These are phyloP conservation scores for Latrodectus geometricus DNA, from an alignment of 1,140 invertebrate species.

Conservation along the genomic window DNA sequence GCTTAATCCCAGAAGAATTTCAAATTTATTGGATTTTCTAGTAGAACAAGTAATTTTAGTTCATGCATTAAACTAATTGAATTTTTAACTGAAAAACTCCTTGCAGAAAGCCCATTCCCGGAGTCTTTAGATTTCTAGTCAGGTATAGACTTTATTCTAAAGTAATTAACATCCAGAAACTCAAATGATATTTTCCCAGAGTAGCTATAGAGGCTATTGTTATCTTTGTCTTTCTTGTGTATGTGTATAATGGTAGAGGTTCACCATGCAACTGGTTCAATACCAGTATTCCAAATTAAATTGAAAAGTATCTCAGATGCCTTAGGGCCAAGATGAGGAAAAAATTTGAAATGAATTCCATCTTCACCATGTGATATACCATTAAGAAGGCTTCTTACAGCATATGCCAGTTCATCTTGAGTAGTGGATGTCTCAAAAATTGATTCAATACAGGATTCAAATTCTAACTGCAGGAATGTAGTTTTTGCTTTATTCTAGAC, in stretches of 20 bases:
- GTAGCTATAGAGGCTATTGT: no score
- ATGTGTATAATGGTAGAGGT: constrained; percentile 21
- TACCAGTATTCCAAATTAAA: constrained; percentile 11
- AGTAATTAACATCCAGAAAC: no score
- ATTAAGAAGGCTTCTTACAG: neutral
- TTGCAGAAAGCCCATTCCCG: no score
- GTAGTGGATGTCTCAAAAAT: constrained; percentile 6
- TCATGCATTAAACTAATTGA: no score
- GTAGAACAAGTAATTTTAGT: no score
- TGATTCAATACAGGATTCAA: neutral
- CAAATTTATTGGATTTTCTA: no score
- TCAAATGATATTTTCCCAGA: no score
- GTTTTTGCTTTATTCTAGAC: neutral
- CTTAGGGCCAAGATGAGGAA: neutral
- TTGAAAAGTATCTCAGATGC: neutral
- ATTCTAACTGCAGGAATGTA: neutral
- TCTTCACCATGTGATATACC: constrained; percentile 37
- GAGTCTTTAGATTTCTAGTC: no score
- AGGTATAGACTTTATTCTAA: no score
- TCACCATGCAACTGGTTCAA: neutral
- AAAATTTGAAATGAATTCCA: constrained; percentile 21
- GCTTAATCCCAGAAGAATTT: no score
- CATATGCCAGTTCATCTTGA: neutral
- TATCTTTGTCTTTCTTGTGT: neutral
- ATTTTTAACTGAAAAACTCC: no score